Percentiles rank a stretch among this genome's conserved stretches.
Evolutionary conservation across 2,888 invertebrate genomes (phyloP).

Genomic region (Axea sp.): DNA sequence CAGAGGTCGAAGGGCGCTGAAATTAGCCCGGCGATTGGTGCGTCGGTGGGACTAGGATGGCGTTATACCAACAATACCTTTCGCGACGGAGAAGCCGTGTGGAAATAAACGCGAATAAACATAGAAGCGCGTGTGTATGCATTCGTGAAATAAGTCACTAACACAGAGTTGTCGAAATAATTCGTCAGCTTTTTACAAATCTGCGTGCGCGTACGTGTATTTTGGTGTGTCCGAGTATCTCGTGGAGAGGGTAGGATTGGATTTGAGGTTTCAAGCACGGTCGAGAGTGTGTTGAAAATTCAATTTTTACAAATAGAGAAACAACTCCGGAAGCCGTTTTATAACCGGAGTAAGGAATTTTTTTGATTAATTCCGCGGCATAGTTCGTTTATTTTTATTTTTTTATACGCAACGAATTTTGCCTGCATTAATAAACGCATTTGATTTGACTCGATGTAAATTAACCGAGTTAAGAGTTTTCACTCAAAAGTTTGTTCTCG

Average conservation of each 20-base stretch:
- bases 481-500: too few species aligned
- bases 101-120: conserved; percentile 58
- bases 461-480: too few species aligned
- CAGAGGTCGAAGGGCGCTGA: conserved; percentile 72
- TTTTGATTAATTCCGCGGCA: neutral
- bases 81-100: conserved; percentile 12
- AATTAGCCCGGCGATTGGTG: conserved; percentile 72
- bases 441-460: too few species aligned
- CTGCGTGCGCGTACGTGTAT: conserved; percentile 37
- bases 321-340: conserved; percentile 1
- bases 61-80: neutral
- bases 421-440: too few species aligned
- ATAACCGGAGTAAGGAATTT: neutral
- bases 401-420: too few species aligned
- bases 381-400: too few species aligned
- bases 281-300: conserved; percentile 15
- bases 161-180: conserved; percentile 67
- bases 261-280: conserved; percentile 31
- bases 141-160: conserved; percentile 75
- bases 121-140: conserved; percentile 65
- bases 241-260: neutral
- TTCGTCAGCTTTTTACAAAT: conserved; percentile 65
- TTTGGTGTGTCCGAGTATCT: conserved; percentile 20
- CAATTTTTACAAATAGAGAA: conserved; percentile 28
- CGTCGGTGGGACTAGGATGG: conserved; percentile 36